phyloP scores from a whole-genome alignment of 2,797 vertebrate genomes.

The Nasua narica region DNA sequence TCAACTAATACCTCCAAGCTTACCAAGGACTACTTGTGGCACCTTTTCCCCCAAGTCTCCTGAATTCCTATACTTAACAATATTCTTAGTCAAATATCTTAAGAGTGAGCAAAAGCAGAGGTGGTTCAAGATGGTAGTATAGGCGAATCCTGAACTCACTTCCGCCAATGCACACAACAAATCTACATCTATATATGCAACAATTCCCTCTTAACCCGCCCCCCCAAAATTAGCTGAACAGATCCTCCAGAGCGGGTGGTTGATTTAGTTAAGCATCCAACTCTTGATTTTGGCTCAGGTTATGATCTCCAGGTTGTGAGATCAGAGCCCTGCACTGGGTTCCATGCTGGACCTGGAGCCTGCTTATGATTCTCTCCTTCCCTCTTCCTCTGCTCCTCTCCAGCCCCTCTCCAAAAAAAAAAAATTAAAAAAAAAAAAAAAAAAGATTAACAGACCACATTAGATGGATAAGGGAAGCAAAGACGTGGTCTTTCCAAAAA shows the following conservation, averaged over 20 bases:
- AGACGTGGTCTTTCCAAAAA: not conserved
- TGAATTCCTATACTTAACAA: not conserved
- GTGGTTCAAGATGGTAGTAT: not conserved
- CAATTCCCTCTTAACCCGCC: no score
- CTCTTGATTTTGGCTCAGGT: not conserved
- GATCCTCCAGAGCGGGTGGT: not conserved
- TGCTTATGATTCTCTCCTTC: not conserved
- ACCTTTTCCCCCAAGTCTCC: not conserved
- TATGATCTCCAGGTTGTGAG: not conserved
- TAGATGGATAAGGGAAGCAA: not conserved
- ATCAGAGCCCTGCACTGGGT: not conserved
- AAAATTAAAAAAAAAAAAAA: not conserved
- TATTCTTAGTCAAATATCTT: constrained; percentile 32
- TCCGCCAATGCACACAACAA: not conserved
- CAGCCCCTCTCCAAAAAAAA: not conserved
- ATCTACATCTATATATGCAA: not conserved
- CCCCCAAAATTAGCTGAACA: not conserved
- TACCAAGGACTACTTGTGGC: not conserved
- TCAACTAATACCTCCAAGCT: constrained; percentile 32
- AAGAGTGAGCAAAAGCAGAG: not conserved
- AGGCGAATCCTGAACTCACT: not conserved
- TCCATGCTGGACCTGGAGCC: not conserved
- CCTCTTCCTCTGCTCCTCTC: not conserved
- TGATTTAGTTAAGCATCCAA: not conserved
- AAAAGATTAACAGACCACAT: not conserved